Evolutionary conservation across 2,888 invertebrate genomes (phyloP), one percentile per base, ranked within the genome.

Genomic region (Coelogynopora nodosa): DNA sequence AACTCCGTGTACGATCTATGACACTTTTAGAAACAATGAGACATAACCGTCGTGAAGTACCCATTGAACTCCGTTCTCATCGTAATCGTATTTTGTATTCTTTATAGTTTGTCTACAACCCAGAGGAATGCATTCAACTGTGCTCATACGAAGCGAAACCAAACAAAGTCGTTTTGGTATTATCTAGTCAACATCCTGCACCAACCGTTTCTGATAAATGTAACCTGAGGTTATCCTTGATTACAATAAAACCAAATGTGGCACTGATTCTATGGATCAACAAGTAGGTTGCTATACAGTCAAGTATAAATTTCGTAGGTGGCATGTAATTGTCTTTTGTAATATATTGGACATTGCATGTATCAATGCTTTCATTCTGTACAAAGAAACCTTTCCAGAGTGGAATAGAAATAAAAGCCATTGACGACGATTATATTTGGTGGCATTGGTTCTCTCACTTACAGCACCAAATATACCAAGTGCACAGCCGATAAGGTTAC

Each of bases 21-120:
- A 80, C 80, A 10, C 80, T 80, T 10, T n/a, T 80, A 10, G 84
- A 49, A 23, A 83, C 30, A 10, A 83, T 83, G 84, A 2, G 84
- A 30, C 10, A 10, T 10, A 29, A 83, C 30, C 84, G 84, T 10
- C 30, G 84, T 10, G 84, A 83, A 49, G 30, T 83, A 29, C 84
- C 84, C 5, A 2, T 30, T 5, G 30, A 83, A 67, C 30, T 83
- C n/a, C 84, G 84, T 10, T 23, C 27, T 67, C 67, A 67, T 29
- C 84, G 84, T 31, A n/a, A n/a, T 10, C 30, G 30, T 10, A 13
- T 31, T 23, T 49, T 83, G 23, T 67, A 28, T 67, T 26, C 84
- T 10, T 31, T 49, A 10, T 5, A 83, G n/a, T 83, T 83, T 83
- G 84, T 67, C 2, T 83, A 83, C 30, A 83, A 31, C 2, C n/a